Evolutionary conservation across 2,888 invertebrate species (phyloP), one percentile per base, ranked within the genome.

Genomic region (Merodon equestris): DNA sequence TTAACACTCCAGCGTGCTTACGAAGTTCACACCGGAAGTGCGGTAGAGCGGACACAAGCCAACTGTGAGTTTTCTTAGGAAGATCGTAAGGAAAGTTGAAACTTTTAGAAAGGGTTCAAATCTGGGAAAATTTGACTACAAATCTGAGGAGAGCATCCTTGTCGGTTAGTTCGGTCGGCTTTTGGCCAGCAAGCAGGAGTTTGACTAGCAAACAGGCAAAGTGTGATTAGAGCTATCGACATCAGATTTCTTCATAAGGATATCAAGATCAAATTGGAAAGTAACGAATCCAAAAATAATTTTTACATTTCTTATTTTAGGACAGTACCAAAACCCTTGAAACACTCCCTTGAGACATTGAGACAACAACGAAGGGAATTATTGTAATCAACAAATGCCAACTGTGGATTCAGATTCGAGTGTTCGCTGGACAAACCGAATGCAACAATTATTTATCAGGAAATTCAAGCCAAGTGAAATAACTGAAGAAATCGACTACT

Each of bases 1-100:
- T 84, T 1, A 72, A 67, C 13, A 83, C 84, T 34, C 85, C 85
- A 15, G 82, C 77, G 40, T 82, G 83, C 48, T 51, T 84, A 13
- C 82, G 83, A 63, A 86, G 86, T 44, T 67, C 45, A 51, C 54
- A 10, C 79, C 77, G 9, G 75, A 45, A 15, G 53, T 70, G 13
- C 50, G 54, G 27, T 82, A 77, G 81, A 72, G 27, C 1, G 72
- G 61, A n/a, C 79, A 47, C 57, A 47, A 10, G 19, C 77, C 77
- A 12, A 64, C 18, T 12, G 58, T 83, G 1, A 66, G 47, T 10
- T 63, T 73, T 47, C 68, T 82, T 12, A 61, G 70, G 17, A 74
- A 67, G 17, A 77, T 82, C 15, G 68, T 71, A 9, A 47, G 44
- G 38, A 45, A 47, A 7, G 61, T 68, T 40, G 76, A 18, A 7